Percentiles rank a stretch among this genome's conserved stretches.
phyloP scores from a whole-genome alignment of 2,113 vertebrate species.

The Oryzias javanicus region DNA sequence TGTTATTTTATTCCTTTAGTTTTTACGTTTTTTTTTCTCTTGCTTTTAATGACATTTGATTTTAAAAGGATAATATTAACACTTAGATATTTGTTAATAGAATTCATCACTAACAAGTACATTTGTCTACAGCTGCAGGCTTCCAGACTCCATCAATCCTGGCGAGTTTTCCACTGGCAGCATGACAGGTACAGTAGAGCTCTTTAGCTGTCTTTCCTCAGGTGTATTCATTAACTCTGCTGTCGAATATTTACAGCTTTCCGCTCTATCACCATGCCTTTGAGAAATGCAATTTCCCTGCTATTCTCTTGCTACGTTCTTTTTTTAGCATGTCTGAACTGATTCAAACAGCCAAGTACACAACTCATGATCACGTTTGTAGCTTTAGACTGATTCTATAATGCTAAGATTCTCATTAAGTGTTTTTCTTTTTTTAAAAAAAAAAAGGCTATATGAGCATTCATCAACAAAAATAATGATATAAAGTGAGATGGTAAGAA shows the following conservation, averaged over 20 bases:
- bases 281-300: constrained; percentile 17
- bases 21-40: background rate
- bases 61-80: background rate
- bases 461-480: no score
- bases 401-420: no score
- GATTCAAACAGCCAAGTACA: constrained; percentile 6
- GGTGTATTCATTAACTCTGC: constrained; percentile 53
- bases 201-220: constrained; percentile 23
- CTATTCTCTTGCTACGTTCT: constrained; percentile 6
- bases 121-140: constrained; percentile 66
- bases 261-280: constrained; percentile 21
- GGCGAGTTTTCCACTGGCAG: constrained; percentile 65
- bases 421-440: no score
- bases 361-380: constrained; percentile 17
- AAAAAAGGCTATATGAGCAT: no score
- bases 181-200: constrained; percentile 72
- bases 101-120: constrained; percentile 31
- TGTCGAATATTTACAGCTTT: constrained; percentile 27
- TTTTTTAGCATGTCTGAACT: constrained; percentile 7
- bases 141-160: constrained; percentile 69
- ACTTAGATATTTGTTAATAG: constrained; percentile 7
- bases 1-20: constrained; percentile 1
- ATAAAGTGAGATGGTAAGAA: background rate
- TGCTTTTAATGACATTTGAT: background rate
- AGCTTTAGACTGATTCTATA: background rate